phyloP scores from a whole-genome alignment of 2,113 vertebrate species.

The Ranitomeya imitator region DNA sequence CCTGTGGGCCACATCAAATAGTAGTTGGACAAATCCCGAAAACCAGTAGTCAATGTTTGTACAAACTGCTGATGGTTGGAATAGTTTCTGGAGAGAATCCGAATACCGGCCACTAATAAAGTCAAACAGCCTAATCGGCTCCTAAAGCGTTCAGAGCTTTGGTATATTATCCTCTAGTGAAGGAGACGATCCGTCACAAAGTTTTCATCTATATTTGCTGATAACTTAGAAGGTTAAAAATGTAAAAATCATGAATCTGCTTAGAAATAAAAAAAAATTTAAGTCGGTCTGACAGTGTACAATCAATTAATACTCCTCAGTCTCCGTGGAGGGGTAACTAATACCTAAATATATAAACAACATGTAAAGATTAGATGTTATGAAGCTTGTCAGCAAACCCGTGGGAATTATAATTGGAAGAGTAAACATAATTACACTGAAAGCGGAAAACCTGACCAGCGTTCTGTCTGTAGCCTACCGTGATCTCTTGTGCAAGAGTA shows the following conservation, averaged over 20 bases:
- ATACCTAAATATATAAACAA: conserved; percentile 38
- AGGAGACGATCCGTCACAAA: not conserved
- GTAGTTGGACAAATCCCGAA: not conserved
- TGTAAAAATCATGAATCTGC: not conserved
- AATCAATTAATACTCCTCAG: conserved; percentile 3
- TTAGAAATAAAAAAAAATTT: not conserved
- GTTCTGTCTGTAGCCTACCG: not conserved
- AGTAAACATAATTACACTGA: conserved; percentile 22
- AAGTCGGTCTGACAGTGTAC: not conserved
- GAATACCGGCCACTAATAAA: not conserved
- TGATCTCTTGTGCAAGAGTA: not conserved
- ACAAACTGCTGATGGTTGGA: not conserved
- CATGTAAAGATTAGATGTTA: conserved; percentile 30
- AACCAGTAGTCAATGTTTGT: not conserved
- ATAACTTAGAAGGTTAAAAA: not conserved
- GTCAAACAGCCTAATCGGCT: not conserved
- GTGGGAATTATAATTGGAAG: conserved; percentile 16
- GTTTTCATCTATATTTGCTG: not conserved
- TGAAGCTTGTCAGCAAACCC: conserved; percentile 3
- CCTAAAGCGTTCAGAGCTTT: not conserved
- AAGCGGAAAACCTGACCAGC: not conserved
- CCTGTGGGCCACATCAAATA: not conserved
- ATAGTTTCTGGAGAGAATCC: not conserved
- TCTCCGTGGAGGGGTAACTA: conserved; percentile 16
- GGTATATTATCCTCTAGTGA: not conserved